phyloP scores from a whole-genome alignment of 1,140 invertebrate species.

The Frieseomelitta varia region DNA sequence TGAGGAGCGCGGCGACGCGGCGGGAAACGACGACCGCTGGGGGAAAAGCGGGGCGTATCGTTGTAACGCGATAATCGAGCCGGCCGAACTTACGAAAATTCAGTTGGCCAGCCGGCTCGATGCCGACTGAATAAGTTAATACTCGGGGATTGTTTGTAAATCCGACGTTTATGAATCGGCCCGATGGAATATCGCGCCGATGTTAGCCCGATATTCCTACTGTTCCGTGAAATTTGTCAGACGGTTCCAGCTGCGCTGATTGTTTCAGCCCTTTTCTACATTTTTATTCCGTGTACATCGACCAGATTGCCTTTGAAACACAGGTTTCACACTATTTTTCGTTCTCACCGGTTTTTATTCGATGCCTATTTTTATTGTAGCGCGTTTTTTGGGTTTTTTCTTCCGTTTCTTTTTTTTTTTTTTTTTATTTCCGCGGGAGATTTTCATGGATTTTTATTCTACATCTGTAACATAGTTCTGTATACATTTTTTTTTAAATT shows the following conservation, averaged over 20 bases:
- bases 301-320: not conserved
- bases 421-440: not conserved
- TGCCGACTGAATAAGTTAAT: conserved; percentile 10
- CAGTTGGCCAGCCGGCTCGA: not conserved
- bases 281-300: not conserved
- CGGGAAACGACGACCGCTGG: too few relatives aligned
- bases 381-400: not conserved
- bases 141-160: not conserved
- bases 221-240: not conserved
- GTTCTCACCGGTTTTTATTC: not conserved
- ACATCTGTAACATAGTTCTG: too few relatives aligned
- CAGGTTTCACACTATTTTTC: not conserved
- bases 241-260: not conserved
- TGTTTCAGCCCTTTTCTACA: not conserved
- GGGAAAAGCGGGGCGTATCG: not conserved
- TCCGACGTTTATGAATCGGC: not conserved
- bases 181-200: not conserved
- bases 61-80: conserved; percentile 13
- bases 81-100: conserved; percentile 26
- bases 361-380: not conserved
- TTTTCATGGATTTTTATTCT: too few relatives aligned
- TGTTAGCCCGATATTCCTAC: too few relatives aligned
- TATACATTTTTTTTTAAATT: too few relatives aligned
- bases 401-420: not conserved
- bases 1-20: not conserved